Base-by-base conservation (phyloP, 2,888 invertebrate species). In the Perdita meconis region DNA sequence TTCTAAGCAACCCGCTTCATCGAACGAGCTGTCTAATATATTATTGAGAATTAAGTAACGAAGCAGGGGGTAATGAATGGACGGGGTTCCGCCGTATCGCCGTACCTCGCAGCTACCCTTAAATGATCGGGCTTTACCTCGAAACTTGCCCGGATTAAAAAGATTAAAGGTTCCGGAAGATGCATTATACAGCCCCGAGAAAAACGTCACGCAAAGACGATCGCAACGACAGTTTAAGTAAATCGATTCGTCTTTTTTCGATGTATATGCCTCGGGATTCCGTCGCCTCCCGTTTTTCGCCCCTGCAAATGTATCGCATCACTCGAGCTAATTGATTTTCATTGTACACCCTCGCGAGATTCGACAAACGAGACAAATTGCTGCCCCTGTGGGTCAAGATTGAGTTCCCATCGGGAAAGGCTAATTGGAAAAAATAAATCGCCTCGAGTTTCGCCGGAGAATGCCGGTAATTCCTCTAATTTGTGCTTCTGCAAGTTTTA, bases 321-420 rank as follows among this genome's bases (percentile, higher is more conserved):
- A 30, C 24, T 40, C 16, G 47, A 38, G 57, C 61, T 63, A 47
- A 78, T 79, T 69, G 44, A 42, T 63, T 36, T 55, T 47, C 42
- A 44, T 42, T 50, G 60, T 73, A 68, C 63, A 44, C 66, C 70
- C 59, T 30, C 67, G 40, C 47, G 47, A 57, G 65, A 73, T 70
- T 66, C 60, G 70, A 67, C 59, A 19, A 47, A 19, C 51, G 38
- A 73, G 76, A 80, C 63, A 63, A 60, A 81, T 81, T 67, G 74
- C 64, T 57, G 53, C 34, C 51, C 47, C 53, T 67, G 40, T 59
- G 10, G 30, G 8, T 6, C 24, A n/a, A 26, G 60, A 55, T 47
- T 57, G 36, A 42, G 63, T 47, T 67, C 63, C 51, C 13, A 24
- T 63, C 42, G 47, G 38, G 42, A 44, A 12, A 2, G 44, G 38